Evolutionary conservation across 1,140 invertebrate genomes (phyloP).

Genomic region (Plutomurus gul): DNA sequence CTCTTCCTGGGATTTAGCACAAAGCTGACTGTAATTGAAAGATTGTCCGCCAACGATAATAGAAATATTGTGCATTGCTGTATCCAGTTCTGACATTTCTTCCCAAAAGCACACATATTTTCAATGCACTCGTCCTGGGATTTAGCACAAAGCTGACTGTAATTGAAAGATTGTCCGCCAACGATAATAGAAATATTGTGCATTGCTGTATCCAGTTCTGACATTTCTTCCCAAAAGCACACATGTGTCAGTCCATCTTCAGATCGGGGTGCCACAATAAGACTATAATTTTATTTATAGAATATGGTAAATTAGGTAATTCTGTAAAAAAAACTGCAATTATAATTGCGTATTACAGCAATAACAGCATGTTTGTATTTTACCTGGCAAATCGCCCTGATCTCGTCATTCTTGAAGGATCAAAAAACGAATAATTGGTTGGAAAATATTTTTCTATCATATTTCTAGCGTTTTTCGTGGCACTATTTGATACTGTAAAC

Average conservation of each 20-base stretch:
- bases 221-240: not conserved
- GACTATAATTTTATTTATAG: not conserved
- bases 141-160: not conserved
- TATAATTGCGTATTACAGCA: too few relatives aligned
- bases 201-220: not conserved
- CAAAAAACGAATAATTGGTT: not conserved
- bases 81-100: not conserved
- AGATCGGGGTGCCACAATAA: not conserved
- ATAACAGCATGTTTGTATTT: not conserved
- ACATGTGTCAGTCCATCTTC: not conserved
- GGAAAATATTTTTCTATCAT: not conserved
- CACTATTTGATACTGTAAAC: not conserved
- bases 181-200: not conserved
- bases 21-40: not conserved
- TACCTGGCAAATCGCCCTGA: not conserved
- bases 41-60: not conserved
- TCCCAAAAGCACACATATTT: not conserved
- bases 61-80: not conserved
- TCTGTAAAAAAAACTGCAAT: too few relatives aligned
- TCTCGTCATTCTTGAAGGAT: not conserved
- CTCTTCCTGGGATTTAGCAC: not conserved
- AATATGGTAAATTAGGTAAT: too few relatives aligned
- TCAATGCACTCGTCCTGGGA: not conserved
- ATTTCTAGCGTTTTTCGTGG: not conserved
- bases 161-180: not conserved